A percentile compares a stretch with the other conserved stretches of the same genome.
Conservation (phyloP, 2,113 vertebrate species). For the Hyaena hyaena region DNA sequence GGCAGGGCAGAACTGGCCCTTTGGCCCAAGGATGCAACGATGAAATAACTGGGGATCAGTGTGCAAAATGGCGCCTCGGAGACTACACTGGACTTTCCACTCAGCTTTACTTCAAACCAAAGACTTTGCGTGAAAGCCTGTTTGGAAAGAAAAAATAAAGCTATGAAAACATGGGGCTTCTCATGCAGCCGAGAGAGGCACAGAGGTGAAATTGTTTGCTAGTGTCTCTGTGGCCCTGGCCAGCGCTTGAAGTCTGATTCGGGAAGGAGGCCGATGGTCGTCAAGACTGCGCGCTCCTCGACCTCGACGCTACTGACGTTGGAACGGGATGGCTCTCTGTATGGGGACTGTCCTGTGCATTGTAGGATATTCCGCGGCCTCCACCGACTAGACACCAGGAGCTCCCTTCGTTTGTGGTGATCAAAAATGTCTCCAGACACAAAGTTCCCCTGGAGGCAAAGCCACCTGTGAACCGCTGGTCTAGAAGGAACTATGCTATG, state of each 20-base stretch:
- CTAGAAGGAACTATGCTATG: neutral
- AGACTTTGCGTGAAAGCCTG: neutral
- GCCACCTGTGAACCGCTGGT: neutral
- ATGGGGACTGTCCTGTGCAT: accelerated
- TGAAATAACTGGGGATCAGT: neutral
- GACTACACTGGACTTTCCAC: accelerated
- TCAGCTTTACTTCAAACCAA: neutral
- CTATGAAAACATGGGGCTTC: neutral
- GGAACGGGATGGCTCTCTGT: too few relatives aligned
- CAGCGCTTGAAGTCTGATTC: neutral
- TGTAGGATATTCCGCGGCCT: neutral
- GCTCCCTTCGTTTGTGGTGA: neutral
- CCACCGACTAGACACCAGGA: neutral
- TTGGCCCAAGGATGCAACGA: accelerated
- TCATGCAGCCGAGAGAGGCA: neutral
- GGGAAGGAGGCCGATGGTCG: neutral
- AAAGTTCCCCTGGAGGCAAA: neutral
- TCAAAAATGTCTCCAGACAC: neutral
- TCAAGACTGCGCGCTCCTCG: neutral
- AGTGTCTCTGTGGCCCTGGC: too few relatives aligned
- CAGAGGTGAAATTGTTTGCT: neutral
- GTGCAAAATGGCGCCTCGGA: neutral
- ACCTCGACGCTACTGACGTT: accelerated
- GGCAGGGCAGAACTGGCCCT: too few relatives aligned
- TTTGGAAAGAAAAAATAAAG: neutral